Evolutionary conservation across 35 echinoderm and acorn worm species (phyloP).

Genomic region (Chiridota heheva): DNA sequence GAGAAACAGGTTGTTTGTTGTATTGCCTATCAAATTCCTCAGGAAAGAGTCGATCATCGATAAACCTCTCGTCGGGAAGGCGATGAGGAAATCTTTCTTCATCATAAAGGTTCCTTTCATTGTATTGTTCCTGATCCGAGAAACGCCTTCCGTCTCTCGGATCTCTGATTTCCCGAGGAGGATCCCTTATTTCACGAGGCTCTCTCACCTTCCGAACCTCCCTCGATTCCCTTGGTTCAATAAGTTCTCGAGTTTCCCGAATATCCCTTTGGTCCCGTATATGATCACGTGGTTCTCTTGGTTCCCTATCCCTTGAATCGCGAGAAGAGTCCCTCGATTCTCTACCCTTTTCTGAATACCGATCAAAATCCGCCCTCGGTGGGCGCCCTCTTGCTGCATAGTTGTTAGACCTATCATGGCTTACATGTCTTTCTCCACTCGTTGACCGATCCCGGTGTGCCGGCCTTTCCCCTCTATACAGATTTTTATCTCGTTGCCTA

Average conservation of each 20-base stretch:
- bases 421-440: constrained; percentile 61
- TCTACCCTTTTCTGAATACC: constrained; percentile 54
- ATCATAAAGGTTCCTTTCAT: constrained; percentile 23
- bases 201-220: no score
- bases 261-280: no score
- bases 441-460: constrained; percentile 43
- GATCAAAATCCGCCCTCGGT: constrained; percentile 47
- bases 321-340: constrained; percentile 13
- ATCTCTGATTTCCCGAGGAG: no score
- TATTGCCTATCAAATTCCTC: constrained; percentile 66
- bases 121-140: constrained; percentile 13
- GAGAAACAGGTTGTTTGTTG: constrained; percentile 75
- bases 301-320: constrained; percentile 1
- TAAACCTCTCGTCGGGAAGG: constrained; percentile 6
- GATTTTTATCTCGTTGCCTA: no score
- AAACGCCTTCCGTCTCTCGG: no score
- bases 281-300: no score
- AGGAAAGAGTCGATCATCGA: constrained; percentile 25
- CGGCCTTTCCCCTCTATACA: constrained; percentile 17
- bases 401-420: constrained; percentile 50
- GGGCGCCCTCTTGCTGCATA: constrained; percentile 67
- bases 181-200: no score
- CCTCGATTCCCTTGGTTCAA: no score
- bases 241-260: no score
- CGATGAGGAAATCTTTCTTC: constrained; percentile 30